These are phyloP conservation scores for Neosalanx taihuensis DNA, from an alignment of 2,797 vertebrate genomes.

Conservation along the genomic window DNA sequence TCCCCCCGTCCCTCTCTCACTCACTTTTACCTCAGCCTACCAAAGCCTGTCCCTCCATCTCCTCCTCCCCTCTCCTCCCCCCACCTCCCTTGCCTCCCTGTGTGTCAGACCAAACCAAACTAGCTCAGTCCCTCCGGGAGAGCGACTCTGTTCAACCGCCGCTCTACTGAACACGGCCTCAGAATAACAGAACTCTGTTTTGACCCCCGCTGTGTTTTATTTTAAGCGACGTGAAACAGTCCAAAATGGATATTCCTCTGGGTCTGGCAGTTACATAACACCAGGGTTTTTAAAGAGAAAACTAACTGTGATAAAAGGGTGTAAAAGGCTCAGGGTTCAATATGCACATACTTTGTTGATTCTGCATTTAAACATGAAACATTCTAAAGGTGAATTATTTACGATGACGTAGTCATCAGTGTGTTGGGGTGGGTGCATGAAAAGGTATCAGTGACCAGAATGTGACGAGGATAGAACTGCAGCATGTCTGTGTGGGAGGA, in stretches of 20 bases:
- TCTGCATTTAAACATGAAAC: slow-evolving; percentile 11
- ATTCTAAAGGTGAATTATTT: slow-evolving; percentile 13
- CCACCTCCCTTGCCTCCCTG: neutral
- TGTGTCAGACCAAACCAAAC: slow-evolving; percentile 4
- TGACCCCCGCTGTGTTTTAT: slow-evolving; percentile 28
- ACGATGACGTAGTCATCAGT: slow-evolving; percentile 28
- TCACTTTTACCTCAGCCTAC: neutral
- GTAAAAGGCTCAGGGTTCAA: neutral
- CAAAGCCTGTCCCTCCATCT: neutral
- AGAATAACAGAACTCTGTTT: slow-evolving; percentile 42
- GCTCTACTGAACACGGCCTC: slow-evolving; percentile 24
- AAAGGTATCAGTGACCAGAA: neutral
- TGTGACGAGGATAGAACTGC: neutral
- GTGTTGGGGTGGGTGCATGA: slow-evolving; percentile 13
- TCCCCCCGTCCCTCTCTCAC: neutral
- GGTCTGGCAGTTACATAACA: slow-evolving; percentile 18
- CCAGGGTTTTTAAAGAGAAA: neutral
- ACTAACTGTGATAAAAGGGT: no score
- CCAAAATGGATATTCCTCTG: slow-evolving; percentile 2
- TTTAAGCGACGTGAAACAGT: slow-evolving; percentile 8
- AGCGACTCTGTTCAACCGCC: slow-evolving; percentile 10
- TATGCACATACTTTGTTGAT: neutral
- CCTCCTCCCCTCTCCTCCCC: neutral
- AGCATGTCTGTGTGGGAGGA: slow-evolving; percentile 8
- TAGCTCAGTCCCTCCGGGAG: slow-evolving; percentile 20